These are phyloP conservation scores for Crocuta crocuta DNA, from an alignment of 2,113 vertebrate species.

Conservation along the genomic window DNA sequence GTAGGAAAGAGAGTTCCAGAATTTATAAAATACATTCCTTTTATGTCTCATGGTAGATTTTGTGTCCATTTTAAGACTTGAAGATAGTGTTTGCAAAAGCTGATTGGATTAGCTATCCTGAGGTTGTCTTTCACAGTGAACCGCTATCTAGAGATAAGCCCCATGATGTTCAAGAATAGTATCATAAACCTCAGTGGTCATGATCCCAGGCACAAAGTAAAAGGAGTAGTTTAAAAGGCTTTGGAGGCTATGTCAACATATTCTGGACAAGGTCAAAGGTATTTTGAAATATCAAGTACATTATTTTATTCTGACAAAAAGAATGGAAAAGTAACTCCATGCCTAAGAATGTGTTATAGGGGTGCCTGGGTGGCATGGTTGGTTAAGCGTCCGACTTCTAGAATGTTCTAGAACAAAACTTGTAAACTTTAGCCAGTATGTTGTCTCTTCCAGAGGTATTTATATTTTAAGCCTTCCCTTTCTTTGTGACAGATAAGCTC, in stretches of 20 bases:
- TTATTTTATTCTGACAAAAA: constrained; percentile 46
- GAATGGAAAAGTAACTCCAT: not conserved
- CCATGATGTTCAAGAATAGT: not conserved
- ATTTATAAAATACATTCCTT: constrained; percentile 31
- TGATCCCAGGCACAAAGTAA: not conserved
- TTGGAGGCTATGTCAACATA: not conserved
- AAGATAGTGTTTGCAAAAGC: constrained; percentile 42
- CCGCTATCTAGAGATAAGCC: not conserved
- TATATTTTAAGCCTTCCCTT: constrained; percentile 5
- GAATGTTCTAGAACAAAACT: not conserved
- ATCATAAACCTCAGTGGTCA: not conserved
- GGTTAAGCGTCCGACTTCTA: too few relatives aligned
- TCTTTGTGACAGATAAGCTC: not conserved
- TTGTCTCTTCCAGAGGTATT: not conserved
- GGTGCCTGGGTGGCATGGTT: too few relatives aligned
- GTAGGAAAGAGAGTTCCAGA: not conserved
- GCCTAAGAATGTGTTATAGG: not conserved
- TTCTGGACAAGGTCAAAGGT: constrained; percentile 6
- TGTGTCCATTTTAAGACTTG: not conserved
- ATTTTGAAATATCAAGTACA: constrained; percentile 37
- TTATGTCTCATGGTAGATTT: not conserved
- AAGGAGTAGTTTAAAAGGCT: constrained; percentile 7
- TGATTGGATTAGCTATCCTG: not conserved
- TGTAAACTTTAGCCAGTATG: not conserved
- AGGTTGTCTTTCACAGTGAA: not conserved